Evolutionary conservation across 2,113 vertebrate species (phyloP), one percentile per base, ranked within the genome.

Genomic region (Megaceryle maxima): DNA sequence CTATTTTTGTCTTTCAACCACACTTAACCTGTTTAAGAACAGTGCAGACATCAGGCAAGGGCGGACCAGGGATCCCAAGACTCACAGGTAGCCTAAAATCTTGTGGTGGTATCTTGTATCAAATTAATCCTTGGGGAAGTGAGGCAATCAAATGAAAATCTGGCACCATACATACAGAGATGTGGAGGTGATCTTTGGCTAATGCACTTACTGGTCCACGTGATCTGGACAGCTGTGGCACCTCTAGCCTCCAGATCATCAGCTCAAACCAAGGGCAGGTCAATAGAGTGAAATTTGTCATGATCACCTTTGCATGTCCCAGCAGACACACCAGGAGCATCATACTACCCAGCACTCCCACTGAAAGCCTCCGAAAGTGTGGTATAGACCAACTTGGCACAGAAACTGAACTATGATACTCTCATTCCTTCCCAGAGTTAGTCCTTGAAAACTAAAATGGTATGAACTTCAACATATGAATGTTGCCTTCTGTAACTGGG

Each of bases 241-340:
- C 67, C 15, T 60, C 31, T 37, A 90, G 46, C 53, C 20, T 81
- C 35, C 25, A 44, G 13, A 56, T 67, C 60, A 88, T 35, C 46
- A 57, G 55, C 59, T 93, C 79, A 93, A 90, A 88, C 63, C 55
- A 70, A 56, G n/a, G 5, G 13, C 26, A 81, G 20, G 15, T 29
- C 68, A 90, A 19, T 1, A 51, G 16, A 46, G 5, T 35, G 41
- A 79, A 85, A 26, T 0, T 0, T 6, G 13, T 20, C 48, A 26
- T 29, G 31, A 13, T 4, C 21, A 39, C 12, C 46, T 55, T 5
- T 77, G 11, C 10, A 70, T 86, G 44, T 26, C 10, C 26, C 51
- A 55, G 19, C 1, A 79, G 20, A 16, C 7, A 56, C 13, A 19
- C 1, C 0, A 1, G 59, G 20, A 46, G 14, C 35, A 72, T n/a